A percentile compares a stretch with the other conserved stretches of the same genome.
Evolutionary conservation across 1,140 invertebrate genomes (phyloP).

Genomic region (Popillia japonica): DNA sequence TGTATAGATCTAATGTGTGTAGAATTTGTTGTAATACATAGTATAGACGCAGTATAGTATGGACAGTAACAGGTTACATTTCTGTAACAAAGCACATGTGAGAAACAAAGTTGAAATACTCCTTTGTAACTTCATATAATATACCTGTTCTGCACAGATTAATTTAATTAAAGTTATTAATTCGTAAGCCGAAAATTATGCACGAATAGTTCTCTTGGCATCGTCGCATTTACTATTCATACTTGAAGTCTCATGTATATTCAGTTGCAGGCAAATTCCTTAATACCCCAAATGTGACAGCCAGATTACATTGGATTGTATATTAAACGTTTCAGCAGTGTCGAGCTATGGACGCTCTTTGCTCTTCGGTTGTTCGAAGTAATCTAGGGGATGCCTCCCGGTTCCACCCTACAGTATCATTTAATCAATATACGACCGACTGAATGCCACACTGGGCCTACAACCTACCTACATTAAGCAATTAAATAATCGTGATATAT

Average conservation of each 20-base stretch:
- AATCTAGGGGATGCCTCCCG: neutral
- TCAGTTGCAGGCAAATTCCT: conserved; percentile 14
- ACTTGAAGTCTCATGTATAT: conserved; percentile 24
- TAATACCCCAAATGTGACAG: conserved; percentile 22
- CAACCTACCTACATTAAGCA: neutral
- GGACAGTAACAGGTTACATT: too few relatives aligned
- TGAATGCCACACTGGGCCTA: neutral
- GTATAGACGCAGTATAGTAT: too few relatives aligned
- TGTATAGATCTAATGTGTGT: too few relatives aligned
- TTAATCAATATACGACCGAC: neutral
- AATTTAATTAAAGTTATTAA: conserved; percentile 12
- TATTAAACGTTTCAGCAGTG: neutral
- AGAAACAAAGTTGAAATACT: too few relatives aligned
- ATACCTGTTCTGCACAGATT: neutral
- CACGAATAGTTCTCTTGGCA: neutral
- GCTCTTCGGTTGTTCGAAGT: neutral
- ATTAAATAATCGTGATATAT: neutral
- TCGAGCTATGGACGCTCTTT: neutral
- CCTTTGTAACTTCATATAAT: too few relatives aligned
- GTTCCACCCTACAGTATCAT: neutral
- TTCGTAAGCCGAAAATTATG: conserved; percentile 25
- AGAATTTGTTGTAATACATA: too few relatives aligned
- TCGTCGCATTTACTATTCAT: conserved; percentile 16
- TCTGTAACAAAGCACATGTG: too few relatives aligned
- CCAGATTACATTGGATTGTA: conserved; percentile 1